Conservation (phyloP, 92 coral and sea anemone genomes). For the Metridium senile region DNA sequence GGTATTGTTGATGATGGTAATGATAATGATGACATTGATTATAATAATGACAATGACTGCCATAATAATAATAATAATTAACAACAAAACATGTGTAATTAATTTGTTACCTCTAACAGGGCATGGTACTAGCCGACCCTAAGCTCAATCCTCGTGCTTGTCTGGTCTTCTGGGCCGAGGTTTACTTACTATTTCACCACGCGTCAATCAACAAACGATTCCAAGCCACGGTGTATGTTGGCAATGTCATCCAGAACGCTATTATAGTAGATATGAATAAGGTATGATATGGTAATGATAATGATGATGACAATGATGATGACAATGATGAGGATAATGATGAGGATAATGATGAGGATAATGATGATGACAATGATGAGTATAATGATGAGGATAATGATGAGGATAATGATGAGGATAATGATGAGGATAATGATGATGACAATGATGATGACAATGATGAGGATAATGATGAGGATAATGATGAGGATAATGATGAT, state of each 20-base stretch:
- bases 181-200: constrained; percentile 89
- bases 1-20: no score
- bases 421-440: neutral
- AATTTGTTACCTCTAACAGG: constrained; percentile 42
- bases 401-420: neutral
- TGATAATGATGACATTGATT: no score
- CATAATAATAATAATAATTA: no score
- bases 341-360: neutral
- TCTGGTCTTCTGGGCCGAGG: constrained; percentile 77
- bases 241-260: constrained; percentile 90
- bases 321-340: neutral
- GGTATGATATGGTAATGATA: constrained; percentile 46
- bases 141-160: constrained; percentile 69
- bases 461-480: neutral
- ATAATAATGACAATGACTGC: no score
- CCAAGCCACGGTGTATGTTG: constrained; percentile 92
- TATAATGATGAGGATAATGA: neutral
- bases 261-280: constrained; percentile 86
- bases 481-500: neutral
- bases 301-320: neutral
- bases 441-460: neutral
- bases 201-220: constrained; percentile 75
- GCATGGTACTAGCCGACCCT: constrained; percentile 89
- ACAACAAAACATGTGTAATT: no score
- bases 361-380: neutral